phyloP scores from a whole-genome alignment of 2,113 vertebrate genomes.

The Alethe castanea region DNA sequence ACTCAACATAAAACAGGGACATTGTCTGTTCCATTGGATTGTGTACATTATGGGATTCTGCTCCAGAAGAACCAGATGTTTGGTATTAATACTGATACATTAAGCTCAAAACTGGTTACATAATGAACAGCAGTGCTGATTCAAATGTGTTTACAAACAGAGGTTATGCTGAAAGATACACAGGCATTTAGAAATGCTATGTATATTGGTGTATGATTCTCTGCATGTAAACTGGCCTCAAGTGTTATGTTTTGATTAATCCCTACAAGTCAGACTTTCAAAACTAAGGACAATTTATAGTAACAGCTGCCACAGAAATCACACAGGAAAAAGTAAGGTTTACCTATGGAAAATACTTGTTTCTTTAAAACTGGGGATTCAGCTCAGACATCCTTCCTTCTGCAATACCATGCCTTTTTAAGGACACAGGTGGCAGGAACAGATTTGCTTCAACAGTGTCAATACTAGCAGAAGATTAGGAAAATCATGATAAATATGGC shows the following conservation, averaged over 20 bases:
- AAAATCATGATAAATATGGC: not conserved
- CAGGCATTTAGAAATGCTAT: not conserved
- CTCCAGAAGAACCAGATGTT: conserved; percentile 23
- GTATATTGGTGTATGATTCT: not conserved
- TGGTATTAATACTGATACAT: conserved; percentile 9
- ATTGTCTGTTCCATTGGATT: not conserved
- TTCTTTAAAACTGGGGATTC: not conserved
- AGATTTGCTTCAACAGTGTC: not conserved
- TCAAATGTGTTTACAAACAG: conserved; percentile 21
- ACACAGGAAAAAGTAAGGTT: not conserved
- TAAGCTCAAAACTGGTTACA: not conserved
- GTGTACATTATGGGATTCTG: not conserved
- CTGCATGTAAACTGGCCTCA: not conserved
- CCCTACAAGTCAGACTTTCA: not conserved
- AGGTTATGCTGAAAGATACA: not conserved
- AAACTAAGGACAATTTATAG: not conserved
- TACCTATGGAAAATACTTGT: not conserved
- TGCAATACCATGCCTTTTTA: not conserved
- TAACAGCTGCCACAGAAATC: not conserved
- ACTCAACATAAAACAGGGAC: not conserved
- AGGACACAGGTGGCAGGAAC: not conserved
- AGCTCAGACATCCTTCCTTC: not conserved
- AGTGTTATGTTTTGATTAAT: conserved; percentile 19
- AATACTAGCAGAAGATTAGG: not conserved
- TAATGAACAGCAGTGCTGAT: conserved; percentile 10